Evolutionary conservation across 2,113 vertebrate species (phyloP).

Genomic region (Nibea albiflora): DNA sequence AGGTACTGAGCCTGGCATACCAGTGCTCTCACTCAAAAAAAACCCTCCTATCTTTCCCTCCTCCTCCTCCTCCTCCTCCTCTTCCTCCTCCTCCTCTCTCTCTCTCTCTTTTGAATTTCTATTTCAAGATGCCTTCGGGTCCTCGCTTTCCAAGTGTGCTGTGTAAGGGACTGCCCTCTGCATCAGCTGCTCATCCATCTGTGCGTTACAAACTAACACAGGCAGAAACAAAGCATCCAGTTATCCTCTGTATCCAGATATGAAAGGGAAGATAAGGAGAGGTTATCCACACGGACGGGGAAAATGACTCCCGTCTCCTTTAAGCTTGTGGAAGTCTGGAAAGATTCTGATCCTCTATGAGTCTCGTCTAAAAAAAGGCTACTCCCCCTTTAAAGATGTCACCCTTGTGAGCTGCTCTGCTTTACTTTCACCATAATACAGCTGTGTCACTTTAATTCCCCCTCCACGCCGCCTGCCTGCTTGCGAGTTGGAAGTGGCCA

Average conservation of each 20-base stretch:
- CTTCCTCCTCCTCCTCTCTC: conserved; percentile 23
- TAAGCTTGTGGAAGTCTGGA: conserved; percentile 34
- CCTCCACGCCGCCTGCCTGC: conserved; percentile 32
- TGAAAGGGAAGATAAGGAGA: conserved; percentile 4
- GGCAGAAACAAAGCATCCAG: conserved; percentile 20
- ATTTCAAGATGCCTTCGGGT: conserved; percentile 77
- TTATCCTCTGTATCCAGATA: conserved; percentile 1
- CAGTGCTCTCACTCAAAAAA: conserved; percentile 47
- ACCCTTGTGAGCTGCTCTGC: conserved; percentile 76
- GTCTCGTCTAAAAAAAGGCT: conserved; percentile 58
- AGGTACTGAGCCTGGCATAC: conserved; percentile 67
- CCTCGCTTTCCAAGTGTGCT: conserved; percentile 39
- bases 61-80: conserved; percentile 33
- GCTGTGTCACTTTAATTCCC: conserved; percentile 78
- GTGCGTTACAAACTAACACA: conserved; percentile 38
- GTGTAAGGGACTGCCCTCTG: conserved; percentile 46
- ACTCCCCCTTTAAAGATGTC: conserved; percentile 62
- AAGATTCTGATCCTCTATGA: conserved; percentile 31
- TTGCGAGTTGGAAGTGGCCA: conserved; percentile 41
- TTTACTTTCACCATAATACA: conserved; percentile 68
- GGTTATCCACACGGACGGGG: background rate
- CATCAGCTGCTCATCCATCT: conserved; percentile 74
- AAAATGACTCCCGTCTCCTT: conserved; percentile 17
- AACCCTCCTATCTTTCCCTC: conserved; percentile 7
- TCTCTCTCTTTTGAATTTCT: conserved; percentile 61